A percentile compares a stretch with the other conserved stretches of the same genome.
These are phyloP conservation scores for Calliphora vicina DNA, from an alignment of 1,140 invertebrate species.

Conservation along the genomic window DNA sequence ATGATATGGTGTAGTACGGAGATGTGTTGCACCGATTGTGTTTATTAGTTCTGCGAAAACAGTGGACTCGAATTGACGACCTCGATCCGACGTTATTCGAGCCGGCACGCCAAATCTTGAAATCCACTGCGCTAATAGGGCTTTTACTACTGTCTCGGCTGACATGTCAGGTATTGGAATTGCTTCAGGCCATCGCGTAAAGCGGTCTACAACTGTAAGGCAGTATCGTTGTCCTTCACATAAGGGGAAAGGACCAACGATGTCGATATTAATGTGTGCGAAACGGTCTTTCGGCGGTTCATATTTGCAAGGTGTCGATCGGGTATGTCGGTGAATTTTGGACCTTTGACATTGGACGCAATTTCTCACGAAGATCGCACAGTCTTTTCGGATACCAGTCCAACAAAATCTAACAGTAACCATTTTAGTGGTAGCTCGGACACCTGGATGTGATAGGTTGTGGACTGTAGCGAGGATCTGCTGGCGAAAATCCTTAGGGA, in stretches of 20 bases:
- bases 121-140: too few species aligned
- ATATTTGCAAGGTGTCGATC: not conserved
- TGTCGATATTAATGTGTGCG: too few species aligned
- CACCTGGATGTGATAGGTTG: not conserved
- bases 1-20: conserved; percentile 51
- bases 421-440: too few species aligned
- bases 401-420: too few species aligned
- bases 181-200: conserved; percentile 55
- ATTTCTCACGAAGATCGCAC: conserved; percentile 46
- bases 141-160: conserved; percentile 50
- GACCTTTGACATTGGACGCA: conserved; percentile 48
- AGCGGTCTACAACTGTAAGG: conserved; percentile 50
- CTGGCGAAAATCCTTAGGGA: not conserved
- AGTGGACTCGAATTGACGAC: conserved; percentile 57
- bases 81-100: conserved; percentile 62
- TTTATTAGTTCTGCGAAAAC: conserved; percentile 45
- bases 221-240: too few species aligned
- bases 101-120: conserved; percentile 46
- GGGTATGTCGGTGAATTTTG: conserved; percentile 45
- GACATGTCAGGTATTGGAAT: conserved; percentile 45
- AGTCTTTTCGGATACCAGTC: conserved; percentile 31
- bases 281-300: conserved; percentile 37
- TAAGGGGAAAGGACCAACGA: too few species aligned
- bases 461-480: not conserved
- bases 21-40: conserved; percentile 40